Evolutionary conservation across 35 echinoderm and acorn worm species (phyloP), one percentile per base, ranked within the genome.

Genomic region (Strongylocentrotus purpuratus): DNA sequence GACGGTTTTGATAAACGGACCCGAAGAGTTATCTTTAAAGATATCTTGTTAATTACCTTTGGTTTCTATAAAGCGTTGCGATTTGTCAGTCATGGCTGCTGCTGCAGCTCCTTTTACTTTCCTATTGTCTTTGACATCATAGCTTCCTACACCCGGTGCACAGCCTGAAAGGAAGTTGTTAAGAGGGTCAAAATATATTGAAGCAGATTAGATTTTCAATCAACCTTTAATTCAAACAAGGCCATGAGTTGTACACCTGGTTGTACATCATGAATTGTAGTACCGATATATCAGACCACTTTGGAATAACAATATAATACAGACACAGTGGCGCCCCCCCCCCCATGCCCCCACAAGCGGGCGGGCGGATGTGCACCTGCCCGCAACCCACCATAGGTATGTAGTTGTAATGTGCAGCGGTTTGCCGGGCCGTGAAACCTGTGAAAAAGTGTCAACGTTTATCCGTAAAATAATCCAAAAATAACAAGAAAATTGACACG

Each of bases 131-230:
- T 89, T 89, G 45, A 89, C n/a, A 46, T 89, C 45, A 25, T 89
- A 89, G 20, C 87, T 89, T 46, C 87, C 87, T 31, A 89, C 87
- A 89, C 13, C 87, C 13, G 87, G 87, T 41, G 87, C 87, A 89
- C 87, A 89, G n/a, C 87, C 87, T 89, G 7, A 89, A 89, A 33
- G 45, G 2, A 89, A 45, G 33, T 31, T 31, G 4, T 31, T 18
- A 28, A 86, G 32, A 15, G 0, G 32, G 4, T 12, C 22, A 35
- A 89, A 89, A 46, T 11, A 46, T 18, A 89, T 18, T 41, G 17
- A 46, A 18, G 33, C 9, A 25, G 2, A 89, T n/a, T 11, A 33
- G 0, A 35, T 25, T 33, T 46, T 32, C 31, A 33, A 33, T 41
- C 12, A 20, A 11, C 33, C 2, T 4, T 33, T 25, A 17, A 0